Base-by-base conservation (phyloP, 1,140 invertebrate species). In the Triops cancriformis region DNA sequence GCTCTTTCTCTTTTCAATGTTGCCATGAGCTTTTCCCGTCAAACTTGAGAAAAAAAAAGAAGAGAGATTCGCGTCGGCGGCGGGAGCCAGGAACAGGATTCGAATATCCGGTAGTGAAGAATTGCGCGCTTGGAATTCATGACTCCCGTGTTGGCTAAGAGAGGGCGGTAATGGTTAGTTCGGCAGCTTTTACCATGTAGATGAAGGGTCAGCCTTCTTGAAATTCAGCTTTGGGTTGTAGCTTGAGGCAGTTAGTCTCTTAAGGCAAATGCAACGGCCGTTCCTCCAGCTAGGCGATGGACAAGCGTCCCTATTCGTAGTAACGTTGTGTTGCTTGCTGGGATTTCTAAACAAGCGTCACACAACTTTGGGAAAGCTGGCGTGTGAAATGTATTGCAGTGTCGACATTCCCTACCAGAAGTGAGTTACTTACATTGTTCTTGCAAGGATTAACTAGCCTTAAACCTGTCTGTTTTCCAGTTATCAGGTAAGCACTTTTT, bases 191-290 rank as follows among this genome's bases (percentile, higher is more conserved):
- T 76, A 12, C 28, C 42, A 76, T 41, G 11, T 76, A 42, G 28
- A 27, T 42, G 26, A 41, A 75, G 76, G 72, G 76, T 77, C 31
- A 73, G 51, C 73, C 43, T 73, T 41, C 27, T 28, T 75, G 76
- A 73, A 73, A 41, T 64, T 28, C 26, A 41, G 26, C 31, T 26
- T 72, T 26, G 12, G 76, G 26, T 51, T 77, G 45, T 77, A 41
- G 43, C 64, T 77, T 73, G 43, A 14, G 43, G 43, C 74, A 5
- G 23, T 75, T 41, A 41, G 23, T 42, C 26, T 14, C 37, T 75
- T 75, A 31, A 42, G 37, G 37, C 43, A 31, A 75, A 45, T 75
- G 37, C 43, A 75, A 75, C 43, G 74, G 43, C 23, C 28, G 18
- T 75, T 41, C 31, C 74, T 42, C 37, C 18, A 18, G 43, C 37